Evolutionary conservation across 1,140 invertebrate genomes (phyloP).

Genomic region (Leptinotarsa texana): DNA sequence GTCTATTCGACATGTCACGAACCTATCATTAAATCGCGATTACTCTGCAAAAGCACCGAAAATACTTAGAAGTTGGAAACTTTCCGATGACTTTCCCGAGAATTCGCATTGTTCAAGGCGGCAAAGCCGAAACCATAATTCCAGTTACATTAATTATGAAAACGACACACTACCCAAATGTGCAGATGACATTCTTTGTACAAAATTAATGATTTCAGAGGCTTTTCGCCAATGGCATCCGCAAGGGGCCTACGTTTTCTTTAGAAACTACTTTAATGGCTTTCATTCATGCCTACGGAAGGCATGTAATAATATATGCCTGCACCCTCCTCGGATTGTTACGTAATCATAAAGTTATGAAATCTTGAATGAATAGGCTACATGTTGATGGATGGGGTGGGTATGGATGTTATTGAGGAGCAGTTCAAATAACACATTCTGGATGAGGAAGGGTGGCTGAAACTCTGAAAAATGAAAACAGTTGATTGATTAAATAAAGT

Average conservation of each 20-base stretch:
- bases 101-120: conserved; percentile 34
- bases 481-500: too few relatives aligned
- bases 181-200: conserved; percentile 44
- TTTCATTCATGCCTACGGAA: conserved; percentile 4
- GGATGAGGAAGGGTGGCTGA: background rate
- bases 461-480: too few relatives aligned
- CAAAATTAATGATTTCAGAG: conserved; percentile 40
- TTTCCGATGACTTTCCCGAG: conserved; percentile 31
- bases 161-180: conserved; percentile 41
- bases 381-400: conserved; percentile 1
- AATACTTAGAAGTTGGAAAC: conserved; percentile 27
- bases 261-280: conserved; percentile 27
- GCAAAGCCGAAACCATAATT: conserved; percentile 32
- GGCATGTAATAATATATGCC: background rate
- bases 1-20: too few relatives aligned
- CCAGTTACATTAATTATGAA: conserved; percentile 41
- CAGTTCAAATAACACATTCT: background rate
- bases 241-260: conserved; percentile 42
- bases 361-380: conserved; percentile 8
- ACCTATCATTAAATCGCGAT: background rate
- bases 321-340: background rate
- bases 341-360: conserved; percentile 8
- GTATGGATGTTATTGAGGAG: background rate
- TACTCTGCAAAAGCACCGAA: background rate
- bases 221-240: conserved; percentile 34